Conservation (phyloP, 2,113 vertebrate species). For the Corythoichthys intestinalis region DNA sequence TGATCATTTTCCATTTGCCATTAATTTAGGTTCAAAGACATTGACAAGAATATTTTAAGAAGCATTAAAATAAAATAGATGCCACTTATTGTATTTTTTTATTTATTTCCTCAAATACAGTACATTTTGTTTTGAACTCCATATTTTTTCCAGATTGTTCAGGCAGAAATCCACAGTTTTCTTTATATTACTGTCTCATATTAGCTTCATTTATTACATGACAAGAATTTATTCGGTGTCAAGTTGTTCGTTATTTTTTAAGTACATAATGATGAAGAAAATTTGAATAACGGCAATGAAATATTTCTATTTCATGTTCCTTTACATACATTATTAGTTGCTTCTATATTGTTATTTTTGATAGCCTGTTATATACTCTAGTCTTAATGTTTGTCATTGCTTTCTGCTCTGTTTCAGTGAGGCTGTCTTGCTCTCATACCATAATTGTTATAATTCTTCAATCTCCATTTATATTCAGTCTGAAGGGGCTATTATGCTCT, state of each 20-base stretch:
- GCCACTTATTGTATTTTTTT: neutral
- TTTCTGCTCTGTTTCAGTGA: neutral
- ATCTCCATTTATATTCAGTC: conserved; percentile 23
- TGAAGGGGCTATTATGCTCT: conserved; percentile 40
- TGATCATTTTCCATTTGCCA: neutral
- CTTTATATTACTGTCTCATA: neutral
- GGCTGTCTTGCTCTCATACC: neutral
- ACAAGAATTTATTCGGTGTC: neutral
- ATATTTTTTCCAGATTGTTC: neutral
- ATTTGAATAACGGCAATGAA: too few relatives aligned
- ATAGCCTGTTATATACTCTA: neutral
- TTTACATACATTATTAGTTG: neutral
- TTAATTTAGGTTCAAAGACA: neutral
- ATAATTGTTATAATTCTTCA: conserved; percentile 23
- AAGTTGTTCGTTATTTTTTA: neutral
- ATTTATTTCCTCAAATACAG: neutral
- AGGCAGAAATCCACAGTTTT: neutral
- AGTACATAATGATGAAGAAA: neutral
- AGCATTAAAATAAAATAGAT: neutral
- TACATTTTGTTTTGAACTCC: neutral
- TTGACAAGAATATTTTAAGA: neutral
- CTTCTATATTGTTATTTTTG: neutral
- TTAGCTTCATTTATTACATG: neutral
- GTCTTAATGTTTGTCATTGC: neutral
- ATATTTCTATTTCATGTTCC: neutral